Evolutionary conservation across 2,888 invertebrate genomes (phyloP).

Genomic region (Tetrapedia diversipes): DNA sequence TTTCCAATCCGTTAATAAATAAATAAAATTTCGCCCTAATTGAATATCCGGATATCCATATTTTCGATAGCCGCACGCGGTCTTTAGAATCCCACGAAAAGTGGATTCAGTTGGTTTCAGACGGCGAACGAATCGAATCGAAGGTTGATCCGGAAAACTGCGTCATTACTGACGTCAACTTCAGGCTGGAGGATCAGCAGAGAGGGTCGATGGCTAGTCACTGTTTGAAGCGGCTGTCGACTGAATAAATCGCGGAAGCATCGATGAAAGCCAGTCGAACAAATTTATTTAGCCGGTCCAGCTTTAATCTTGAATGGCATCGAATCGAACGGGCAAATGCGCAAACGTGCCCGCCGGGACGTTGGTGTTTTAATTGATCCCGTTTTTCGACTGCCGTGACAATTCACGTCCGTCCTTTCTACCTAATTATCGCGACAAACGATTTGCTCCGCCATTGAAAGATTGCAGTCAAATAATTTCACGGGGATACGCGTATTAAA

Average conservation of each 20-base stretch:
- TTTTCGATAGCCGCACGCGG: too few relatives aligned
- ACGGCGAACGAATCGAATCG: not conserved
- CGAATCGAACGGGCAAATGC: not conserved
- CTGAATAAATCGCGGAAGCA: not conserved
- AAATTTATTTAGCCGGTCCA: slow-evolving; percentile 6
- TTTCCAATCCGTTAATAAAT: too few relatives aligned
- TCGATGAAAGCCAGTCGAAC: slow-evolving; percentile 3
- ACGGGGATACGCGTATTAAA: not conserved
- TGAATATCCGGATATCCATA: too few relatives aligned
- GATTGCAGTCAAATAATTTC: not conserved
- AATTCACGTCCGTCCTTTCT: not conserved
- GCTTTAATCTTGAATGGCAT: slow-evolving; percentile 3
- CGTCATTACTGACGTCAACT: not conserved
- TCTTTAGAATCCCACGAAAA: too few relatives aligned
- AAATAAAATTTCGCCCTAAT: too few relatives aligned
- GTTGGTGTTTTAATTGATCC: not conserved
- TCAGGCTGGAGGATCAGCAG: not conserved
- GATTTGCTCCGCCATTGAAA: not conserved
- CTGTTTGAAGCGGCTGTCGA: not conserved
- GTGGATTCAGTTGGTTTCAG: not conserved
- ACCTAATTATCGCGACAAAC: not conserved
- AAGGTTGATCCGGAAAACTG: not conserved
- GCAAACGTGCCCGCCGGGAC: slow-evolving; percentile 11
- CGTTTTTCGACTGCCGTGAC: not conserved
- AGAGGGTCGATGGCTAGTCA: not conserved